Evolutionary conservation across 2,888 invertebrate species (phyloP).

Genomic region (Pseudoips prasinana): DNA sequence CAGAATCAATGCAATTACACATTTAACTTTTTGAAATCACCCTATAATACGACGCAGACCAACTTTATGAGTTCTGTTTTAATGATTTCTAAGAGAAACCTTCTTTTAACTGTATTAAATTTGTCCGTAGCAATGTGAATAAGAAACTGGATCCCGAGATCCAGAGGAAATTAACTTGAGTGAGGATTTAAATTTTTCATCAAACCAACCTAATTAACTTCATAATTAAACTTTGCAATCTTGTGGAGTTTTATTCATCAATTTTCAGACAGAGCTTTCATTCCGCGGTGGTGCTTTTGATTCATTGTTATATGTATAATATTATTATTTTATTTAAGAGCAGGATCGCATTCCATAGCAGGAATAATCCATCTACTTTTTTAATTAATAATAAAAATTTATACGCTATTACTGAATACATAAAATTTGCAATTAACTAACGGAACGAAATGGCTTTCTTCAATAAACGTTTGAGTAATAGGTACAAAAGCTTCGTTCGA

Average conservation of each 20-base stretch:
- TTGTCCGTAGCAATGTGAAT: constrained; percentile 55
- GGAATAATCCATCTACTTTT: constrained; percentile 19
- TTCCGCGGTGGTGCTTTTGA: constrained; percentile 34
- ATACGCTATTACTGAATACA: constrained; percentile 24
- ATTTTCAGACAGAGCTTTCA: constrained; percentile 38
- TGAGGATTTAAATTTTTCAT: constrained; percentile 76
- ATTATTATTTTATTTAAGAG: constrained; percentile 25
- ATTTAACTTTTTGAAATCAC: too few species aligned
- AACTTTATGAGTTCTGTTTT: not conserved
- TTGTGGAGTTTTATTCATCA: constrained; percentile 57
- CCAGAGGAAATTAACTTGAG: constrained; percentile 71
- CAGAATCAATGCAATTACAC: too few species aligned
- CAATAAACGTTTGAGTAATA: constrained; percentile 39
- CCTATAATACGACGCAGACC: too few species aligned
- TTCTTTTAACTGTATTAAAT: constrained; percentile 52
- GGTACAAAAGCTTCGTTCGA: constrained; percentile 47
- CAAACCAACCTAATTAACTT: constrained; percentile 75
- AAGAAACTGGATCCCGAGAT: constrained; percentile 61
- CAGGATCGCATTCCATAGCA: constrained; percentile 19
- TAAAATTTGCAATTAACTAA: constrained; percentile 28
- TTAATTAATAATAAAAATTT: constrained; percentile 23
- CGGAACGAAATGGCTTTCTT: constrained; percentile 37
- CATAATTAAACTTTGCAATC: constrained; percentile 73
- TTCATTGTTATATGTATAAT: constrained; percentile 24
- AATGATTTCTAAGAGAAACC: constrained; percentile 33